Percentiles rank a stretch among this genome's conserved stretches.
These are phyloP conservation scores for Palythoa heliodiscus DNA, from an alignment of 92 coral and sea anemone genomes.

Conservation along the genomic window DNA sequence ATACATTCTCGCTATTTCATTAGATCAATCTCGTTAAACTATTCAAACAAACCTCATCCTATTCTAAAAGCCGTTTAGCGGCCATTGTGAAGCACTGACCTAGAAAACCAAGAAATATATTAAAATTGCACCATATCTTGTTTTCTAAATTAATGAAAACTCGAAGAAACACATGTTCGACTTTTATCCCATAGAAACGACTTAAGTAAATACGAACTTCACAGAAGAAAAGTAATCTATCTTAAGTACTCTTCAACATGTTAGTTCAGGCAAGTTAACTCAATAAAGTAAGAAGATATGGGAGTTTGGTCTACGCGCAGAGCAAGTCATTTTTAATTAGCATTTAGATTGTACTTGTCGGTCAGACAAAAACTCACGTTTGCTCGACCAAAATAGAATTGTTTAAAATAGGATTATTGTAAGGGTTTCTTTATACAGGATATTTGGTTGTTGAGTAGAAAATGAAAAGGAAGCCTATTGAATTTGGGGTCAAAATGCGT, in stretches of 20 bases:
- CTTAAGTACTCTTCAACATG: constrained; percentile 24
- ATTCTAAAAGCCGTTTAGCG: constrained; percentile 43
- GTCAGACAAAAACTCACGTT: constrained; percentile 47
- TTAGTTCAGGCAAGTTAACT: constrained; percentile 5
- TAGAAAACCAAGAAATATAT: constrained; percentile 44
- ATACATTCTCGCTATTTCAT: constrained; percentile 37
- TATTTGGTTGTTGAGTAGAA: constrained; percentile 42
- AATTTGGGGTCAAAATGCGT: constrained; percentile 11
- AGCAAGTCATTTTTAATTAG: constrained; percentile 21
- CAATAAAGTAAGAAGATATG: constrained; percentile 10
- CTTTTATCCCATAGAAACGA: constrained; percentile 24
- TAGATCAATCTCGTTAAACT: constrained; percentile 47
- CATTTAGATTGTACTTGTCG: constrained; percentile 42
- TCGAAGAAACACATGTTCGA: constrained; percentile 38
- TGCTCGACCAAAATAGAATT: constrained; percentile 21
- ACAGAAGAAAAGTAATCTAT: constrained; percentile 22
- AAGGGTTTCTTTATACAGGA: constrained; percentile 37
- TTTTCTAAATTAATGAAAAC: constrained; percentile 24
- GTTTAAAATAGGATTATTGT: constrained; percentile 41
- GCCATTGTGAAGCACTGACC: constrained; percentile 48
- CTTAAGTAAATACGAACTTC: constrained; percentile 31
- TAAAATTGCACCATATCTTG: constrained; percentile 45
- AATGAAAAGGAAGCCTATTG: constrained; percentile 36
- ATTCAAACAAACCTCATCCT: constrained; percentile 41
- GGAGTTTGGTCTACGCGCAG: neutral